These are phyloP conservation scores for Alaudala cheleensis DNA, from an alignment of 2,113 vertebrate genomes.

Conservation along the genomic window DNA sequence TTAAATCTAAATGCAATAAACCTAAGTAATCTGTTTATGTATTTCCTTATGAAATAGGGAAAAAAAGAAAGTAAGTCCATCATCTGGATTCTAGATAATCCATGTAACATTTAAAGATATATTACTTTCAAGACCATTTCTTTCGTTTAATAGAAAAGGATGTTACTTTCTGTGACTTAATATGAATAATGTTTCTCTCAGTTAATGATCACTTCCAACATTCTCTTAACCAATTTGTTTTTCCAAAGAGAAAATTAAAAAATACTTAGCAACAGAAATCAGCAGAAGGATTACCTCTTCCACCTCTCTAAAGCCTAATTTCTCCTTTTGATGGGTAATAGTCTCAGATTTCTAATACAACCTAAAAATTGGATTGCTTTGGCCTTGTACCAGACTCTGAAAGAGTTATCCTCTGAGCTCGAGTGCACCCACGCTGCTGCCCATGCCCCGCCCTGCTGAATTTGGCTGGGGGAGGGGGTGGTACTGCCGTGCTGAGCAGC, in stretches of 20 bases:
- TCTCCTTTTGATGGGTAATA: constrained; percentile 34
- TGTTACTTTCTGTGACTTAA: not conserved
- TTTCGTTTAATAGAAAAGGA: not conserved
- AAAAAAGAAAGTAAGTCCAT: not conserved
- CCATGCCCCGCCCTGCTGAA: not conserved
- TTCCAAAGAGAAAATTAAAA: not conserved
- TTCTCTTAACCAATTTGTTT: not conserved
- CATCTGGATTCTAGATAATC: not conserved
- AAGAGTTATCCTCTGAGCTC: constrained; percentile 33
- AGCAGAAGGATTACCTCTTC: not conserved
- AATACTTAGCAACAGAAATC: not conserved
- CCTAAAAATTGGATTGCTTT: constrained; percentile 31
- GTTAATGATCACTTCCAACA: not conserved
- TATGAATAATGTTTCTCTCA: constrained; percentile 14
- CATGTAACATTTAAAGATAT: not conserved
- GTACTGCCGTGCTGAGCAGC: constrained; percentile 39
- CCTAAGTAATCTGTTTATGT: not conserved
- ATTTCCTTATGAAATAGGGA: not conserved
- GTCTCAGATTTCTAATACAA: constrained; percentile 17
- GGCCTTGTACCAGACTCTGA: constrained; percentile 26
- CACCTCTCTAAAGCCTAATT: not conserved
- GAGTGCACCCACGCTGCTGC: not conserved
- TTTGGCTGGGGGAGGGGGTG: constrained; percentile 11
- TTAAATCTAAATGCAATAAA: not conserved
- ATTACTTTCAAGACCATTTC: not conserved